Conservation (phyloP, 1,140 invertebrate species). For the Ectropis grisescens region DNA sequence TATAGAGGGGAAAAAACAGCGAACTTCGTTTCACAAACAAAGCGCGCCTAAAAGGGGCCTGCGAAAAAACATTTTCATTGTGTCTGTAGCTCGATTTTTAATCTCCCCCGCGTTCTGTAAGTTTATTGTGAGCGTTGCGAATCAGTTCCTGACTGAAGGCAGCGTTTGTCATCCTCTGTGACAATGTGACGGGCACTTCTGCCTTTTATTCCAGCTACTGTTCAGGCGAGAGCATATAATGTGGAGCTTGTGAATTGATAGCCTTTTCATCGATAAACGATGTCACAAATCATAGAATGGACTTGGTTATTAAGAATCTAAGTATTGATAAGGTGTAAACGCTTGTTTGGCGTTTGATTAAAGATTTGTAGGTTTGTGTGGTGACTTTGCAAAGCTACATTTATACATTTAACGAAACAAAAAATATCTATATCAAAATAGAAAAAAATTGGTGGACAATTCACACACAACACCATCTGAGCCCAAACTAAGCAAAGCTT, state of each 20-base stretch:
- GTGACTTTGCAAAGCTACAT: too few relatives aligned
- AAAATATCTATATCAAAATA: too few relatives aligned
- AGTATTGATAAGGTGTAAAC: too few relatives aligned
- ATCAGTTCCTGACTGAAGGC: constrained; percentile 36
- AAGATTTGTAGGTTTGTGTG: too few relatives aligned
- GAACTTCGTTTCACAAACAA: constrained; percentile 61
- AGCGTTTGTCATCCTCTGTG: constrained; percentile 16
- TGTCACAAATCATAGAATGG: not conserved
- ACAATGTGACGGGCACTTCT: constrained; percentile 2
- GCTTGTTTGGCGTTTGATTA: constrained; percentile 2
- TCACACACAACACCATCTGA: too few relatives aligned
- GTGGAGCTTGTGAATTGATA: too few relatives aligned
- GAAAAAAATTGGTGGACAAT: too few relatives aligned
- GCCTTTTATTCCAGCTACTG: too few relatives aligned
- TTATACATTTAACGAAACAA: too few relatives aligned
- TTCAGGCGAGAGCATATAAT: too few relatives aligned
- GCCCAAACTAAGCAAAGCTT: too few relatives aligned
- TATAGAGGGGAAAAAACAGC: constrained; percentile 45
- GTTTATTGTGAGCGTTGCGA: constrained; percentile 50
- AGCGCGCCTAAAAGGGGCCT: constrained; percentile 51
- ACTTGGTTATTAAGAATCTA: constrained; percentile 1
- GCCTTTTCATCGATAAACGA: too few relatives aligned
- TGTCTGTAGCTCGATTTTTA: constrained; percentile 62
- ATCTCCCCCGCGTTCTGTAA: constrained; percentile 46
- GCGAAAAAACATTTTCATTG: constrained; percentile 62